A percentile compares a stretch with the other conserved stretches of the same genome.
Conservation (phyloP, 1,140 invertebrate species). For the Zophobas morio region DNA sequence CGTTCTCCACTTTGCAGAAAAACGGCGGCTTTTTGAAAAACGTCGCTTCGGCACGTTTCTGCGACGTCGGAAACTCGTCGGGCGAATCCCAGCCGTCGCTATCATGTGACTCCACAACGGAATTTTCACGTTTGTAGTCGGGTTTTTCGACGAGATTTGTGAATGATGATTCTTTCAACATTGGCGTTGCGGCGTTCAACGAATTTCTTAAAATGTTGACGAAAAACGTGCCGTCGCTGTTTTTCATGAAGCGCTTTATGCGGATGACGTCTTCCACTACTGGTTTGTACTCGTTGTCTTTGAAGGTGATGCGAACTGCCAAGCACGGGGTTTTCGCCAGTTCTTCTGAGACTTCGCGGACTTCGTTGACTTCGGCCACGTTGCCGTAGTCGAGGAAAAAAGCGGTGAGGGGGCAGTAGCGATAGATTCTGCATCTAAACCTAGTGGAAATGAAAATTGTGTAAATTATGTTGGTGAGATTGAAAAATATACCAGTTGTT, state of each 20-base stretch:
- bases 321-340: slow-evolving; percentile 36
- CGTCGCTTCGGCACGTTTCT: not conserved
- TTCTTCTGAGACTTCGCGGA: slow-evolving; percentile 40
- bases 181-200: not conserved
- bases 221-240: slow-evolving; percentile 20
- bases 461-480: too few species aligned
- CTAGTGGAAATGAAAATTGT: not conserved
- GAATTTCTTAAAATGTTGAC: not conserved
- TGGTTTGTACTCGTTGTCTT: slow-evolving; percentile 2
- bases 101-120: too few species aligned
- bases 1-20: not conserved
- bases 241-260: not conserved
- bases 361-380: slow-evolving; percentile 32
- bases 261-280: slow-evolving; percentile 16
- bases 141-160: not conserved
- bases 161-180: not conserved
- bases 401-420: not conserved
- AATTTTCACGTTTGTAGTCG: not conserved
- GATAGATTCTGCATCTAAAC: slow-evolving; percentile 28
- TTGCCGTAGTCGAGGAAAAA: slow-evolving; percentile 49
- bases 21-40: slow-evolving; percentile 16
- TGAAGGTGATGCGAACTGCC: slow-evolving; percentile 22
- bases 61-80: too few species aligned
- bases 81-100: too few species aligned
- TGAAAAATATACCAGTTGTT: not conserved